Conservation (phyloP, 1,140 invertebrate genomes). For the Eumeta japonica region DNA sequence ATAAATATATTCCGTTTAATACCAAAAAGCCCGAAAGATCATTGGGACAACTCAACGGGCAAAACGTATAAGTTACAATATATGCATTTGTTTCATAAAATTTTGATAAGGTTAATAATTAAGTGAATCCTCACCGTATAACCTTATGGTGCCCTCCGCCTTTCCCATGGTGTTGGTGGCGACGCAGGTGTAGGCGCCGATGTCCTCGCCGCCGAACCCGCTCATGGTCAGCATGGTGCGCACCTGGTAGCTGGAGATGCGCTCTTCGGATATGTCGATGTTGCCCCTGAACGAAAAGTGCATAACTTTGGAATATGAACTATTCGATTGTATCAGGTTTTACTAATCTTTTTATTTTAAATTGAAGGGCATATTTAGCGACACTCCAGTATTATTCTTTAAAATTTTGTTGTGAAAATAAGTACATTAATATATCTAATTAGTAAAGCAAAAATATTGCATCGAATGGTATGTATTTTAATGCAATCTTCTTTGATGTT, state of each 20-base stretch:
- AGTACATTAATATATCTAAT: too few species aligned
- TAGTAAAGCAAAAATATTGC: too few species aligned
- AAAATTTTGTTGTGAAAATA: too few species aligned
- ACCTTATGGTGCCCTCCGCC: slow-evolving; percentile 64
- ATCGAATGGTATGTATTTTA: too few species aligned
- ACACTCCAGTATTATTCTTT: too few species aligned
- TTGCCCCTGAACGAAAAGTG: slow-evolving; percentile 50
- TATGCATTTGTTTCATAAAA: neutral
- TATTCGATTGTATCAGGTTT: too few species aligned
- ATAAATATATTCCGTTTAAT: slow-evolving; percentile 6
- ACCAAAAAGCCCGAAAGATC: neutral
- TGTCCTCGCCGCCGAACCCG: slow-evolving; percentile 63
- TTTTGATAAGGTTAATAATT: slow-evolving; percentile 4
- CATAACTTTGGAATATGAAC: neutral
- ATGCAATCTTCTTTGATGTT: too few species aligned
- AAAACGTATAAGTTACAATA: neutral
- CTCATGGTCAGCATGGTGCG: slow-evolving; percentile 67
- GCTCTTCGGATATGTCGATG: slow-evolving; percentile 60
- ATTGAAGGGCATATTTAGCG: too few species aligned
- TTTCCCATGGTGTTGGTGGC: slow-evolving; percentile 71
- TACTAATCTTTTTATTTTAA: too few species aligned
- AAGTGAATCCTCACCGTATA: slow-evolving; percentile 63
- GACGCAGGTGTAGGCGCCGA: slow-evolving; percentile 72
- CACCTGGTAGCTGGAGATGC: slow-evolving; percentile 59
- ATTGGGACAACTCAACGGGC: slow-evolving; percentile 1